phyloP scores from a whole-genome alignment of 2,888 invertebrate species.

The Sclerodermus sp. region DNA sequence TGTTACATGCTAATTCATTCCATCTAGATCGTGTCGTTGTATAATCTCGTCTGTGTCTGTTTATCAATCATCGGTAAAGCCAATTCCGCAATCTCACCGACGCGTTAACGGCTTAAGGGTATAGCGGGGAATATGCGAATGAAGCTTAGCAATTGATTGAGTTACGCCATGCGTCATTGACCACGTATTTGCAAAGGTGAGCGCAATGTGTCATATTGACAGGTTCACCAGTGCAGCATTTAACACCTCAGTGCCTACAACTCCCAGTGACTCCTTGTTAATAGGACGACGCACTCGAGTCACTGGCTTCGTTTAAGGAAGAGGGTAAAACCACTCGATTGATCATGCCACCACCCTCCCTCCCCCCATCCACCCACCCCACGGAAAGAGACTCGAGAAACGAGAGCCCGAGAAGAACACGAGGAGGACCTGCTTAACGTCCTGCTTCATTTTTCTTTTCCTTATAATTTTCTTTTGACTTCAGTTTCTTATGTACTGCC shows the following conservation, averaged over 20 bases:
- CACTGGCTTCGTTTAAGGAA: no score
- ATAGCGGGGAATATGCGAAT: constrained; percentile 30
- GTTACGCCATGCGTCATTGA: constrained; percentile 35
- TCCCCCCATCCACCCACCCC: no score
- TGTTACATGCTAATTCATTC: constrained; percentile 12
- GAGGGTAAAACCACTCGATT: no score
- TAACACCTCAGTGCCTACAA: constrained; percentile 19
- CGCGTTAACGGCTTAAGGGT: constrained; percentile 10
- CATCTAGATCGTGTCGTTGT: constrained; percentile 6
- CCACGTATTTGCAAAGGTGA: constrained; percentile 24
- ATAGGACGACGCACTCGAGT: background rate
- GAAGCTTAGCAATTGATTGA: constrained; percentile 36
- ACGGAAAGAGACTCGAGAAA: no score
- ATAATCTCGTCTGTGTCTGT: constrained; percentile 28
- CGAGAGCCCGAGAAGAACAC: no score
- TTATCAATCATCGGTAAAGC: constrained; percentile 30
- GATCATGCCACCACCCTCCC: no score
- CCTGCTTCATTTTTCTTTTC: no score
- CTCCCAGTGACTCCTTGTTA: background rate
- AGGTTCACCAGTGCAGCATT: constrained; percentile 21
- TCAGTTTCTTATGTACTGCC: no score
- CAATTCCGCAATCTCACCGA: constrained; percentile 19
- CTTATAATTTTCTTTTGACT: no score
- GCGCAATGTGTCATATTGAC: constrained; percentile 34
- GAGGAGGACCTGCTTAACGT: no score